Evolutionary conservation across 2,797 vertebrate genomes (phyloP).

Genomic region (Xerus rutilus): DNA sequence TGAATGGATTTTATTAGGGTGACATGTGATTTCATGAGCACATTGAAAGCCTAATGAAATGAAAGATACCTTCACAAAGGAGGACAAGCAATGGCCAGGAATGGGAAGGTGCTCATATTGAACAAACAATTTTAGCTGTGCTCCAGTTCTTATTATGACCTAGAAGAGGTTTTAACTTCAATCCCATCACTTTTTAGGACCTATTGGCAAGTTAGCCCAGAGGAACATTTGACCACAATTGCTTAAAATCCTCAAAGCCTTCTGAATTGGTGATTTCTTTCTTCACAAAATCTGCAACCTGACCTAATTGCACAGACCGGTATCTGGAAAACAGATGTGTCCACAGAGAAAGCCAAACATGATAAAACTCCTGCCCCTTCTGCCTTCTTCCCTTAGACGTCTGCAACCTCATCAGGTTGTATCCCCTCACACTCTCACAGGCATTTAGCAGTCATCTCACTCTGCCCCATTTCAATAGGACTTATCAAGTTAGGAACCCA

Average conservation of each 20-base stretch:
- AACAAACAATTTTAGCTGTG: neutral
- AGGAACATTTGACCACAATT: neutral
- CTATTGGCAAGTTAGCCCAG: neutral
- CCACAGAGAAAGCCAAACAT: conserved; percentile 8
- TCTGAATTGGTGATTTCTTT: conserved; percentile 15
- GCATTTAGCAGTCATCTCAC: conserved; percentile 1
- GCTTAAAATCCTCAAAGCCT: neutral
- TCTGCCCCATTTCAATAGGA: neutral
- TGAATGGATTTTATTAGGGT: neutral
- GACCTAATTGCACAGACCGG: neutral
- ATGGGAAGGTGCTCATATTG: neutral
- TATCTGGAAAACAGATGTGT: conserved; percentile 42
- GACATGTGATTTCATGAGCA: neutral
- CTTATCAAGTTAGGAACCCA: neutral
- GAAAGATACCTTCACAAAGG: neutral
- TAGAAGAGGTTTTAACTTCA: neutral
- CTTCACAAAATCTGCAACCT: conserved; percentile 36
- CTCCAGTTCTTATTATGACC: neutral
- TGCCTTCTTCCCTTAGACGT: neutral
- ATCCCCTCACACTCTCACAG: neutral
- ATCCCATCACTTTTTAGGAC: neutral
- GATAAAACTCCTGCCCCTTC: neutral
- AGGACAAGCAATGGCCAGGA: neutral
- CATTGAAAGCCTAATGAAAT: neutral
- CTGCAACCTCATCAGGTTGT: neutral